These are phyloP conservation scores for Bos javanicus DNA, from an alignment of 2,113 vertebrate genomes.

Conservation along the genomic window DNA sequence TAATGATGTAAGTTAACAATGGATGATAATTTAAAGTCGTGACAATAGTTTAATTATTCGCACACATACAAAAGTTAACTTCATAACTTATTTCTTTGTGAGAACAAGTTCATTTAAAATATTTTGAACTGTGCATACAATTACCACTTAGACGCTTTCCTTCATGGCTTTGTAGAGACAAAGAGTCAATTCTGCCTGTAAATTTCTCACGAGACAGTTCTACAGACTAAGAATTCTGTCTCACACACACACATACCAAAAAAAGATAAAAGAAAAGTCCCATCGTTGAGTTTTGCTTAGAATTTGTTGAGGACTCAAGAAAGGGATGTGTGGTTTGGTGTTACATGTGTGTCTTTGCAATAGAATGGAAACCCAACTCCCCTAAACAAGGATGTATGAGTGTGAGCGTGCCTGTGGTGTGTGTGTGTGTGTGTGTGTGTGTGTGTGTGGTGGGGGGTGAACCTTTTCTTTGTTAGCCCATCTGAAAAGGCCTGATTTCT, in stretches of 20 bases:
- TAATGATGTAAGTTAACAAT: conserved; percentile 88
- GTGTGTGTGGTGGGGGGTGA: not conserved
- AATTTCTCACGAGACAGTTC: conserved; percentile 57
- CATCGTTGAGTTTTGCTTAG: not conserved
- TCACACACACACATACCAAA: not conserved
- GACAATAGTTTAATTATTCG: conserved; percentile 89
- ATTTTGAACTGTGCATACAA: conserved; percentile 82
- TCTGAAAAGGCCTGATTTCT: not conserved
- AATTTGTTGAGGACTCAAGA: not conserved
- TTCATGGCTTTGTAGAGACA: conserved; percentile 73
- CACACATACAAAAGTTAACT: conserved; percentile 85
- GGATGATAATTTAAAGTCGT: conserved; percentile 86
- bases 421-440: not conserved
- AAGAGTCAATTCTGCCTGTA: conserved; percentile 75
- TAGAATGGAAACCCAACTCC: not conserved
- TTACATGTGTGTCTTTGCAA: not conserved
- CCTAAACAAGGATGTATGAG: not conserved
- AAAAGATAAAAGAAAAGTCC: not conserved
- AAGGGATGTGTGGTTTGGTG: not conserved
- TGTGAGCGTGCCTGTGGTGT: not conserved
- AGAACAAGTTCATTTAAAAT: conserved; percentile 84
- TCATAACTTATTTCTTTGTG: conserved; percentile 84
- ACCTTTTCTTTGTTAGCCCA: not conserved
- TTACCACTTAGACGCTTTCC: conserved; percentile 72
- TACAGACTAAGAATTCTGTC: conserved; percentile 23